Evolutionary conservation across 2,888 invertebrate species (phyloP).

Genomic region (Lepidochitona cinerea): DNA sequence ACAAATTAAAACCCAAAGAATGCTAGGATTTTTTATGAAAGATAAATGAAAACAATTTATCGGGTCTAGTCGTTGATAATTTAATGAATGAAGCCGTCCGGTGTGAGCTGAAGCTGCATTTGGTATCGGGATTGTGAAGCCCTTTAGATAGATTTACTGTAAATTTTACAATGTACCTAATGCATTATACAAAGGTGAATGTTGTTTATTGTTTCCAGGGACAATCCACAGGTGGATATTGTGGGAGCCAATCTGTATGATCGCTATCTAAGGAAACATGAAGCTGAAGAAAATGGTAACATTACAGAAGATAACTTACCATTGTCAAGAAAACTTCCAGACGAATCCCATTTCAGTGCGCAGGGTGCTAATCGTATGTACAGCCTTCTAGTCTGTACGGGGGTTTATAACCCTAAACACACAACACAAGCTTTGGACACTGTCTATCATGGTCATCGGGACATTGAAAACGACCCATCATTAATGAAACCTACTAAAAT

Average conservation of each 20-base stretch:
- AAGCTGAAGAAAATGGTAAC: conserved; percentile 35
- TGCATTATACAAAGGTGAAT: too few species aligned
- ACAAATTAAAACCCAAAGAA: neutral
- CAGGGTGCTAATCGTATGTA: conserved; percentile 63
- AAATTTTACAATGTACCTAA: too few species aligned
- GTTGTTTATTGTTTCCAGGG: conserved; percentile 56
- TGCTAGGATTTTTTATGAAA: neutral
- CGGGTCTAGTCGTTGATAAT: too few species aligned
- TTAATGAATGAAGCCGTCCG: too few species aligned
- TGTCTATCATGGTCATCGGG: conserved; percentile 65
- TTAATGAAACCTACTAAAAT: conserved; percentile 59
- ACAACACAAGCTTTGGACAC: conserved; percentile 8
- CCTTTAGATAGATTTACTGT: too few species aligned
- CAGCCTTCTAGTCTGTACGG: conserved; percentile 67
- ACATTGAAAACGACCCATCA: conserved; percentile 61
- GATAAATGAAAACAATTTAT: too few species aligned
- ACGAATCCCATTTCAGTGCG: conserved; percentile 45
- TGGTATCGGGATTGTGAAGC: too few species aligned
- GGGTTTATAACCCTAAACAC: conserved; percentile 59
- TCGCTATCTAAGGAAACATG: conserved; percentile 50
- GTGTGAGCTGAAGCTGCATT: too few species aligned
- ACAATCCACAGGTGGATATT: conserved; percentile 69
- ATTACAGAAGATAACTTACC: conserved; percentile 39
- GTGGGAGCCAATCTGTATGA: conserved; percentile 70
- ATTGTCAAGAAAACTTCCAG: conserved; percentile 58